Evolutionary conservation across 2,888 invertebrate genomes (phyloP), one percentile per base, ranked within the genome.

Genomic region (Eumerus sabulonum): DNA sequence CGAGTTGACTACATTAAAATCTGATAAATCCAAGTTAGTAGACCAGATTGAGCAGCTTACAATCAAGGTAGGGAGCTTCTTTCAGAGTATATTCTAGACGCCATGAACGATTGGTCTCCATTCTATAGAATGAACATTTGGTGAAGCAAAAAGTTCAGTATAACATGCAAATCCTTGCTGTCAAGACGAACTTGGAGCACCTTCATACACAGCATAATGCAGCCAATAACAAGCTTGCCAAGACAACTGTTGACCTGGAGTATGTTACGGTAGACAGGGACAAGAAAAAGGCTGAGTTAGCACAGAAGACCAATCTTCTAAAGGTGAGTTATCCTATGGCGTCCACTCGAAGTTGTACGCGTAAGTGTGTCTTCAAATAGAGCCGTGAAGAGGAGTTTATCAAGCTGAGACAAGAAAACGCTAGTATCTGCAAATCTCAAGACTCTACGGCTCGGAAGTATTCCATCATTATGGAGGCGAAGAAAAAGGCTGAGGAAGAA

Each of bases 351-450:
- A 12, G 1, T 11, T 7, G 2, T n/a, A 16, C 16, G 2, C 45
- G 14, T 12, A 12, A 4, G 44, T 17, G 27, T 5, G 27, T 27
- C 27, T n/a, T n/a, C n/a, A n/a, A 27, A 27, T 17, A 87, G 85
- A 59, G 84, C 11, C 86, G 88, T 18, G 89, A 89, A 62, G 88
- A 89, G 64, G 89, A 89, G 81, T 83, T 86, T 4, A 84, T 86
- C 4, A 89, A 88, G 81, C 81, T 86, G 45, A 86, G 85, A 12
- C 85, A 86, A 59, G 89, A 89, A 7, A 86, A 86, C 47, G 82
- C 84, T 0, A 87, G 86, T 51, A 59, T 88, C 45, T 84, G 85
- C 59, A 89, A 88, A 76, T 83, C 85, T 0, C 85, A 87, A 50
- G 89, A 89, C 51, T 85, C 82, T 0, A 83, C 86, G 1, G 85